Evolutionary conservation across 1,140 invertebrate species (phyloP).

Genomic region (Wasmannia auropunctata): DNA sequence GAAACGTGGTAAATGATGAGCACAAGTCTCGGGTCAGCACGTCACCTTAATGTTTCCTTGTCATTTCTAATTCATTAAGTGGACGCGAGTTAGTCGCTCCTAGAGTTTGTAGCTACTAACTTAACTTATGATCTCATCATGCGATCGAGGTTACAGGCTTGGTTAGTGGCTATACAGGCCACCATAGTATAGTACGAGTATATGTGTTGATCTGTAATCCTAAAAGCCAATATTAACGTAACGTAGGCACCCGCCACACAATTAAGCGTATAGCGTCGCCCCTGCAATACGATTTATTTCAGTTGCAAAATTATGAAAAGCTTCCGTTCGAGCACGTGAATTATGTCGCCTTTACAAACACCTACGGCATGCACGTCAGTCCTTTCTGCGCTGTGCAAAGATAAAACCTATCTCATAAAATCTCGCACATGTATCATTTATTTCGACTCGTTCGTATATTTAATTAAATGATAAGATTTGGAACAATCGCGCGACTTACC

Average conservation of each 20-base stretch:
- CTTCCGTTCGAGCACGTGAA: neutral
- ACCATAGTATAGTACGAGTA: too few species aligned
- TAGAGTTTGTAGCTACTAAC: constrained; percentile 33
- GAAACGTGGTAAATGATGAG: constrained; percentile 25
- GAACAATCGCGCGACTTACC: constrained; percentile 52
- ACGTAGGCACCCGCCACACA: neutral
- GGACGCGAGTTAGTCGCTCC: constrained; percentile 57
- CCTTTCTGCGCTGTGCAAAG: neutral
- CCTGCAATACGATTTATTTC: neutral
- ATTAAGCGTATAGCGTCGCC: neutral
- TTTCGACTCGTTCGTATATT: neutral
- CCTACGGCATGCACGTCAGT: neutral
- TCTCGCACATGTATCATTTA: neutral
- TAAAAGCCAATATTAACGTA: constrained; percentile 34
- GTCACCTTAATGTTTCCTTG: constrained; percentile 65
- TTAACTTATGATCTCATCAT: constrained; percentile 23
- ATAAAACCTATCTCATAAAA: neutral
- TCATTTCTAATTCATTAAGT: constrained; percentile 63
- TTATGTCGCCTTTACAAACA: neutral
- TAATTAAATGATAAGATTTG: neutral
- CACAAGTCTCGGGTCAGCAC: constrained; percentile 29
- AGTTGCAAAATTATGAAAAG: neutral
- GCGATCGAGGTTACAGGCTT: constrained; percentile 28
- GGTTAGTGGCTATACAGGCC: constrained; percentile 43
- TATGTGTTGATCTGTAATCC: constrained; percentile 56